Evolutionary conservation across 53 echinoderm and acorn worm genomes (phyloP), one percentile per base, ranked within the genome.

Genomic region (Stichopus horrens): DNA sequence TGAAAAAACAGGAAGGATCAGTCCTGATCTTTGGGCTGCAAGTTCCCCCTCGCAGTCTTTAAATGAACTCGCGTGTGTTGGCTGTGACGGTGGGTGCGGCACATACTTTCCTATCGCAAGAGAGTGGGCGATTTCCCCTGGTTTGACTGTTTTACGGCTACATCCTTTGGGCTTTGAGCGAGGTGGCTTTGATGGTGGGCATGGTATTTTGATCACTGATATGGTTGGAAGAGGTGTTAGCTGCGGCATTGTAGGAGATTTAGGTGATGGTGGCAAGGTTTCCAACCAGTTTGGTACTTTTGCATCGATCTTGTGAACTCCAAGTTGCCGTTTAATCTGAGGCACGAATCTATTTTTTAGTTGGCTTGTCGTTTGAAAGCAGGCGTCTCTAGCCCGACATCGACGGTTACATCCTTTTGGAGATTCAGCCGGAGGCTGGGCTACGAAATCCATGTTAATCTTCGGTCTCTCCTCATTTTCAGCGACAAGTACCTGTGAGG

Each of bases 161-260:
- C 80, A 57, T n/a, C n/a, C 37, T 37, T 68, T 6, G 20, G 80
- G 53, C 56, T 56, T 56, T 19, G 80, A 57, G 6, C 13, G 80
- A 21, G 9, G 80, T 57, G 57, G 80, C 58, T 18, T 51, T 57
- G 20, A n/a, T 56, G 80, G 80, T 80, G 80, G 80, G 68, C 68
- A 19, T 68, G 68, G 68, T 19, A 68, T 18, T 6, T 68, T 3
- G 19, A 68, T 19, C 16, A 4, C 16, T 68, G 68, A 68, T 18
- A 68, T 68, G 37, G 37, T 1, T 68, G 13, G n/a, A 68, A 16
- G 68, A 68, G 19, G 68, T 16, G 68, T 68, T 16, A 16, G 18
- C 13, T 68, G 68, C 19, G 68, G 68, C 37, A 37, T 37, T 37
- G 37, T 2, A 37, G 37, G 37, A 18, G 68, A 68, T 11, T 68